Evolutionary conservation across 1,140 invertebrate species (phyloP), one percentile per base, ranked within the genome.

Genomic region (Zaprionus davidi): DNA sequence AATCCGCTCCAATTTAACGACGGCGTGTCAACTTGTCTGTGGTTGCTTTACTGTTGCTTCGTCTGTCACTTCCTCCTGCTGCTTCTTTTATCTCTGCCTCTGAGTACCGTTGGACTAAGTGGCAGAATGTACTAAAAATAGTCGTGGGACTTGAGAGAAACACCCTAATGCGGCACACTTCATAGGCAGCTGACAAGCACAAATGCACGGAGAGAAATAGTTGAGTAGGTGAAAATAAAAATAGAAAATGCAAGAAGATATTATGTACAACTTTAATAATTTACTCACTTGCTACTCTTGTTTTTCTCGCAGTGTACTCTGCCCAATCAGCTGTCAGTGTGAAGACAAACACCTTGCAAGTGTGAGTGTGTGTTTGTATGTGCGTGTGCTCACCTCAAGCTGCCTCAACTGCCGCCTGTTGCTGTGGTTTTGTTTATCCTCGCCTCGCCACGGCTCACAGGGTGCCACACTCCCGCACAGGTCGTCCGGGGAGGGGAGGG

Each of bases 391-490:
- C 31, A 20, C 11, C n/a, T 53, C 46, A 49, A 49, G 46, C 46
- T 13, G 46, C 46, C 41, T 34, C 31, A 34, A 34, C 31, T 17
- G 46, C 60, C 74, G 77, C 77, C 78, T 80, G 78, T 80, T 80
- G 78, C 78, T 69, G 24, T 74, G 55, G 28, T 49, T 78, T 73
- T 78, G 78, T 79, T 79, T 77, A 79, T 67, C 56, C 24, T 66
- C 44, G 34, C 24, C 7, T 17, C 2, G 20, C 9, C 46, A 3
- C 46, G 0, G n/a, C n/a, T 22, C 67, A 76, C 64, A 79, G 73
- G 77, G 74, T 72, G 77, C 15, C 20, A 60, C 31, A 34, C 9
- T 34, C 9, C 31, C 9, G 31, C 31, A 11, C 31, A 34, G 31
- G 31, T 9, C 31, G 0, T 34, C 9, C 9, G 2, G 31, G 31